Conservation (phyloP, 2,888 invertebrate genomes). For the Sarcophaga rosellei region DNA sequence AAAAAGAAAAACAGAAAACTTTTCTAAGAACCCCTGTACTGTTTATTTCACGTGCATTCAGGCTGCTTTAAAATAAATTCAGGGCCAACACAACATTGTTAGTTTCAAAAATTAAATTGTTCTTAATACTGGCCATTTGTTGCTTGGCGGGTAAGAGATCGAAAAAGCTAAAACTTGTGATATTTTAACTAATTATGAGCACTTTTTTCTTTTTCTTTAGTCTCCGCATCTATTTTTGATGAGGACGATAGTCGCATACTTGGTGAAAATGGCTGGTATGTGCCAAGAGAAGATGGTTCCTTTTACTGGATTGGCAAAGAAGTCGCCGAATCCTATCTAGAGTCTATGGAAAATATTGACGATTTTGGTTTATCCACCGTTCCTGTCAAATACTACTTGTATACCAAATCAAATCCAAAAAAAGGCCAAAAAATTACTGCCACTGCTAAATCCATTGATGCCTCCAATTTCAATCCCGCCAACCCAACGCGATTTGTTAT, state of each 20-base stretch:
- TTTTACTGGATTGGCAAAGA: constrained; percentile 65
- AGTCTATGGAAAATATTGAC: neutral
- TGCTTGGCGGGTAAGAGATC: constrained; percentile 50
- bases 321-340: constrained; percentile 40
- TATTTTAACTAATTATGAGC: too few species aligned
- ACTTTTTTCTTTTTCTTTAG: neutral
- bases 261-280: constrained; percentile 71
- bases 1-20: too few species aligned
- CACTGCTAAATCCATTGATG: constrained; percentile 61
- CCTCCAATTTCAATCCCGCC: constrained; percentile 70
- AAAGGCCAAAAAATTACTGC: constrained; percentile 71
- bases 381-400: constrained; percentile 72
- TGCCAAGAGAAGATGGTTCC: constrained; percentile 64
- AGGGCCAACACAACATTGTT: neutral
- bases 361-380: neutral
- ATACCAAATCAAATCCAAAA: constrained; percentile 73
- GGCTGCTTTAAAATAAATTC: neutral
- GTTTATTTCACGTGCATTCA: neutral
- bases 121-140: constrained; percentile 39
- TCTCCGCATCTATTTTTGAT: constrained; percentile 14
- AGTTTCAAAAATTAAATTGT: constrained; percentile 42
- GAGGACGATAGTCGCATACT: constrained; percentile 60
- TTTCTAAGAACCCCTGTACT: neutral
- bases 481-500: constrained; percentile 74
- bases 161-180: neutral